These are phyloP conservation scores for Coremacera marginata DNA, from an alignment of 2,888 invertebrate species.

Conservation along the genomic window DNA sequence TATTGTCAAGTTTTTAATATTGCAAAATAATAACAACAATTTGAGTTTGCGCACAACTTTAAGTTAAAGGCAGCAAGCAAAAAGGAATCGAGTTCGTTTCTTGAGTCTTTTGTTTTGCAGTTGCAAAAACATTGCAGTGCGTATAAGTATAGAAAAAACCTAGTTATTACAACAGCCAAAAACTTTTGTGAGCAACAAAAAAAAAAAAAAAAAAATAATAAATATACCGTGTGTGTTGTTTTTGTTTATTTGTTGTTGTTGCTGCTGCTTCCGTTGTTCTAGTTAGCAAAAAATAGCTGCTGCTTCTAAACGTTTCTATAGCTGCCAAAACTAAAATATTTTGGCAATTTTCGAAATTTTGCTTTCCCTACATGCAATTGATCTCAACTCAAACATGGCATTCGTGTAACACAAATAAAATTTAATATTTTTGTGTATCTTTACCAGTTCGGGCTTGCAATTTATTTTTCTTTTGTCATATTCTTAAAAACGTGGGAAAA, in stretches of 20 bases:
- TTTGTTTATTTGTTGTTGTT: neutral
- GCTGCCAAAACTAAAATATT: neutral
- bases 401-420: neutral
- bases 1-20: too few relatives aligned
- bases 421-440: neutral
- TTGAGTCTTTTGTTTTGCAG: slow-evolving; percentile 36
- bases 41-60: neutral
- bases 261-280: neutral
- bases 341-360: too few relatives aligned
- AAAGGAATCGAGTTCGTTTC: slow-evolving; percentile 16
- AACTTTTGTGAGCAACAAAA: neutral
- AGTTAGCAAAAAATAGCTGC: neutral
- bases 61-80: neutral
- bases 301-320: neutral
- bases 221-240: too few relatives aligned
- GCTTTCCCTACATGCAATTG: too few relatives aligned
- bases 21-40: too few relatives aligned
- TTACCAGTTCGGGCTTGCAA: neutral
- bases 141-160: neutral
- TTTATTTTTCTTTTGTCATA: neutral
- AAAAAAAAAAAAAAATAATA: neutral
- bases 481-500: slow-evolving; percentile 56
- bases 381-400: too few relatives aligned
- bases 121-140: slow-evolving; percentile 18
- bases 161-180: neutral